These are phyloP conservation scores for Hyperopisus bebe DNA, from an alignment of 2,113 vertebrate species.

Conservation along the genomic window DNA sequence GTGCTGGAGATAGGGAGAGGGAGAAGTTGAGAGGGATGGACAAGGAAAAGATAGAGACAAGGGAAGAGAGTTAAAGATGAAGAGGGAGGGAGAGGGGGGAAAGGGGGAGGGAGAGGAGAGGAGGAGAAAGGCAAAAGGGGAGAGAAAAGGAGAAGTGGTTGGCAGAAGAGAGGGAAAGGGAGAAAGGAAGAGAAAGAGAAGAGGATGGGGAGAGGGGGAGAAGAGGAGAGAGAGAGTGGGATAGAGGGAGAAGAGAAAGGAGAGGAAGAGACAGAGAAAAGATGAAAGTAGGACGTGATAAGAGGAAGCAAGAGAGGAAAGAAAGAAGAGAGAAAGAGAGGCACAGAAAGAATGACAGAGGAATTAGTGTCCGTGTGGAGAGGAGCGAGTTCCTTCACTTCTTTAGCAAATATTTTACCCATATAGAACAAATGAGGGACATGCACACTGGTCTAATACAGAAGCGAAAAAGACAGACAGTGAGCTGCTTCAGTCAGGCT, in stretches of 20 bases:
- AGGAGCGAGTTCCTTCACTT: background rate
- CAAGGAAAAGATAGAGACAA: background rate
- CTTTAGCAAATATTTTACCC: background rate
- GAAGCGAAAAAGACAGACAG: background rate
- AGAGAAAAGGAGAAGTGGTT: background rate
- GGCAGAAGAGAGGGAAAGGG: background rate
- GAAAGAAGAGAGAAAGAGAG: background rate
- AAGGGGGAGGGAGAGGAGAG: background rate
- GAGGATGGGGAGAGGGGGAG: background rate
- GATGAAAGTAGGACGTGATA: background rate
- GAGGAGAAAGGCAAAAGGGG: background rate
- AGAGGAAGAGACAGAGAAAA: background rate
- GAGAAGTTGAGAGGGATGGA: background rate
- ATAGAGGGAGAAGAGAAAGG: background rate
- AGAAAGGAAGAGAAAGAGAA: background rate
- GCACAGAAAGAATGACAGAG: background rate
- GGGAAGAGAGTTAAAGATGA: background rate
- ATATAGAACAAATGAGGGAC: background rate
- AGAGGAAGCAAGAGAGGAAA: background rate
- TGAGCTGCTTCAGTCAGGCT: background rate
- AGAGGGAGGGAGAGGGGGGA: background rate
- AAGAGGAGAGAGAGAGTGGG: background rate
- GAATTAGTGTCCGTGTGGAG: background rate
- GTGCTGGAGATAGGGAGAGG: conserved; percentile 54
- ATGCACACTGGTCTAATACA: background rate